Evolutionary conservation across 2,888 invertebrate genomes (phyloP), one percentile per base, ranked within the genome.

Genomic region (Cabera pusaria): DNA sequence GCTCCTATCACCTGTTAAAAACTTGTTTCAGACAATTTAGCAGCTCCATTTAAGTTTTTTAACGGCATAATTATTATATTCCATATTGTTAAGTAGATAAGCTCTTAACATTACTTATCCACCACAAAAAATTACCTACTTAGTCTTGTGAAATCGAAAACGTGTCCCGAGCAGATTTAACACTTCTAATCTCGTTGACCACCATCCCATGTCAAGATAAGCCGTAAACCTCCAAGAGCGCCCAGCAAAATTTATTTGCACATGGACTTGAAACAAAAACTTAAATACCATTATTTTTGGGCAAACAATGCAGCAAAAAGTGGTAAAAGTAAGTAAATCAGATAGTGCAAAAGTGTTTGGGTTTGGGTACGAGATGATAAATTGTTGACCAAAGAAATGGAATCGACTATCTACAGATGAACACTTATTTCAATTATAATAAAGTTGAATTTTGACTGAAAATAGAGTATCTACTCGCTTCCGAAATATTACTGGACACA

Each of bases 301-400:
- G 69, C 69, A 82, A 74, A 86, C 81, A 85, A 83, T 79, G 64
- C 56, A 46, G 57, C 68, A 85, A 85, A 86, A 84, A 84, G 72
- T 68, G 56, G 49, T 60, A 68, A 59, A 68, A 69, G 64, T 75
- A 82, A 81, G 72, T 80, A 81, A 76, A 85, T 86, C 86, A 79
- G 81, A 86, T 85, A 80, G 69, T 74, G 72, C 67, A 71, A 78
- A 79, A 72, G 75, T 63, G 60, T 78, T n/a, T n/a, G n/a, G n/a
- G 75, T 76, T 78, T 76, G 72, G 76, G 64, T 60, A 63, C 54
- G 46, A 66, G 61, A 71, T 77, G 80, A 83, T 79, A 71, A 79
- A 81, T 74, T 64, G 72, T 74, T 74, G n/a, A n/a, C n/a, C n/a
- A n/a, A n/a, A n/a, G n/a, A n/a, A n/a, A n/a, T n/a, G n/a, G n/a